A percentile compares a stretch with the other conserved stretches of the same genome.
Conservation (phyloP, 2,888 invertebrate species). For the Andrena hattorfiana region DNA sequence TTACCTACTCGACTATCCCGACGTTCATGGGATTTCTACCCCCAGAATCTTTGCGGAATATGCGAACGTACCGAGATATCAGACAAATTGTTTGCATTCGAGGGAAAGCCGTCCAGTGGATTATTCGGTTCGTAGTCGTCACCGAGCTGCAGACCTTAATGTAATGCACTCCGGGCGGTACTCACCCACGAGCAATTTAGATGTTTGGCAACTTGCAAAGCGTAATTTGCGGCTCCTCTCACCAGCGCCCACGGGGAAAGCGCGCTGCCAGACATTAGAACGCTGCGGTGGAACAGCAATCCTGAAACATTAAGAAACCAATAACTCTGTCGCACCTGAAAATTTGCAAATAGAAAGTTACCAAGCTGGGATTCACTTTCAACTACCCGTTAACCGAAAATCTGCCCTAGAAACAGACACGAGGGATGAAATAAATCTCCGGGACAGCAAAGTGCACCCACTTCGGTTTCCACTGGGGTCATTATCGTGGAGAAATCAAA, state of each 20-base stretch:
- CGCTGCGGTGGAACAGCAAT: constrained; percentile 94
- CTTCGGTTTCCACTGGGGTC: background rate
- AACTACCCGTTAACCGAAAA: too few species aligned
- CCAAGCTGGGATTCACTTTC: too few species aligned
- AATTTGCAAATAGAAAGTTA: too few species aligned
- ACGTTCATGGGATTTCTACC: too few species aligned
- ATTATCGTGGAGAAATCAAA: constrained; percentile 48
- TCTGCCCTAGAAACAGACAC: background rate
- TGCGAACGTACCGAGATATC: too few species aligned
- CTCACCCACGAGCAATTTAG: constrained; percentile 92
- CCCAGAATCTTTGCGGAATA: too few species aligned
- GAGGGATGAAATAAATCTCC: constrained; percentile 3
- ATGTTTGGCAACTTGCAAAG: constrained; percentile 93
- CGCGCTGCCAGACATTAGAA: constrained; percentile 96
- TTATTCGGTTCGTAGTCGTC: constrained; percentile 42
- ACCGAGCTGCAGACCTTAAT: constrained; percentile 46
- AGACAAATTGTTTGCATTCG: constrained; percentile 29
- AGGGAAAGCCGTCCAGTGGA: constrained; percentile 17
- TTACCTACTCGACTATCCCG: background rate
- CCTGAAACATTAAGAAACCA: constrained; percentile 87
- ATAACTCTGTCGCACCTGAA: background rate
- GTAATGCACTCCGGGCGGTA: constrained; percentile 54
- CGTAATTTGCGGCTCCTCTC: constrained; percentile 88
- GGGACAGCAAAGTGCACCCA: background rate
- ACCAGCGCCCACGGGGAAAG: constrained; percentile 94